These are phyloP conservation scores for Rhorus exstirpatorius DNA, from an alignment of 2,888 invertebrate genomes.

Conservation along the genomic window DNA sequence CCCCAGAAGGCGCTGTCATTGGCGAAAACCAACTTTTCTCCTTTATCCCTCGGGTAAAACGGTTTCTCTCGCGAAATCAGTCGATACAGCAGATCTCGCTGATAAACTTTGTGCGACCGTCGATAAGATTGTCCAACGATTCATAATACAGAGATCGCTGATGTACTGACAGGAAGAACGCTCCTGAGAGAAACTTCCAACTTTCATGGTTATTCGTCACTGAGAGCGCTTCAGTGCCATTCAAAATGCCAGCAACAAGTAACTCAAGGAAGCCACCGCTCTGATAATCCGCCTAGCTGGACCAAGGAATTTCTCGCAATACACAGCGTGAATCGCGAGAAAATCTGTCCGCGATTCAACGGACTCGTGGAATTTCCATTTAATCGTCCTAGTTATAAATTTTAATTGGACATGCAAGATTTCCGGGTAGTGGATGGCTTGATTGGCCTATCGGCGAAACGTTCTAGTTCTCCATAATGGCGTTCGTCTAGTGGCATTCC, in stretches of 20 bases:
- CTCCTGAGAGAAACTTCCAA: background rate
- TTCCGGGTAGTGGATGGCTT: slow-evolving; percentile 32
- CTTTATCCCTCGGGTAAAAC: slow-evolving; percentile 6
- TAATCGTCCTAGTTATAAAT: slow-evolving; percentile 44
- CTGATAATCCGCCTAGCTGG: slow-evolving; percentile 9
- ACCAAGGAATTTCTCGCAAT: slow-evolving; percentile 33
- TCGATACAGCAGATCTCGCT: slow-evolving; percentile 1
- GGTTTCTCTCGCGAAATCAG: background rate
- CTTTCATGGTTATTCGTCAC: background rate
- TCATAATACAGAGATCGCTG: slow-evolving; percentile 7
- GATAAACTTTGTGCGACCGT: background rate
- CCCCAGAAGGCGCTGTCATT: too few relatives aligned
- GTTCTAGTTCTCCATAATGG: slow-evolving; percentile 52
- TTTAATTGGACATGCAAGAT: slow-evolving; percentile 34
- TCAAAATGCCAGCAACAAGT: slow-evolving; percentile 45
- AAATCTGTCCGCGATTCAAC: slow-evolving; percentile 6
- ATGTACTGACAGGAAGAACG: background rate
- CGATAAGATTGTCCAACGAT: background rate
- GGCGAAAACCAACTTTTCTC: too few relatives aligned
- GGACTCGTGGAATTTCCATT: slow-evolving; percentile 46
- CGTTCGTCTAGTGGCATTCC: background rate
- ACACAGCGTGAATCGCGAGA: background rate
- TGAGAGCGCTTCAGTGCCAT: slow-evolving; percentile 11
- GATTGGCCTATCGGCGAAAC: slow-evolving; percentile 18
- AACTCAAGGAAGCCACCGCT: slow-evolving; percentile 41